Evolutionary conservation across 2,113 vertebrate species (phyloP).

Genomic region (Trichomycterus rosablanca): DNA sequence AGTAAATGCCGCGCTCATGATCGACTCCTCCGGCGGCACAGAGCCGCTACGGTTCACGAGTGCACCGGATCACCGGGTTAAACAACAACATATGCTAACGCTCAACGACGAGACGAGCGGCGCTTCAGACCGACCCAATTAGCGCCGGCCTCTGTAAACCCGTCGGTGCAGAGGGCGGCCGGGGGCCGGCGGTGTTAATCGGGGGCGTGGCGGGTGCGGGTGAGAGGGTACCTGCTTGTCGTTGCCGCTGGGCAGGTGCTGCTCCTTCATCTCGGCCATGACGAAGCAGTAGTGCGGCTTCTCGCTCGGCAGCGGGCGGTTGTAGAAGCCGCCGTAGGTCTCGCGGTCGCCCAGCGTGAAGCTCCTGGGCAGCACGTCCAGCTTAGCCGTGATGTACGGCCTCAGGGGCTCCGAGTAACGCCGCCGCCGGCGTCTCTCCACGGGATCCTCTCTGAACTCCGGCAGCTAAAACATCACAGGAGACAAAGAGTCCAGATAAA

Average conservation of each 20-base stretch:
- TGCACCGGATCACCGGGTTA: too few species aligned
- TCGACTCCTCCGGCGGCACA: background rate
- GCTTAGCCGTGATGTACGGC: constrained; percentile 84
- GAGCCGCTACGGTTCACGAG: background rate
- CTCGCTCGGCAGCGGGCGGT: constrained; percentile 78
- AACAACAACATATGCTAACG: constrained; percentile 11
- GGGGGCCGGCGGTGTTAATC: background rate
- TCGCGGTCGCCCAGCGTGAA: constrained; percentile 90
- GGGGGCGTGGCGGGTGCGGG: background rate
- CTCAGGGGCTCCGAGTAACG: constrained; percentile 72
- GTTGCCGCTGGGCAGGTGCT: constrained; percentile 69
- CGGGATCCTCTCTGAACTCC: constrained; percentile 66
- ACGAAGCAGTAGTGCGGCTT: constrained; percentile 87
- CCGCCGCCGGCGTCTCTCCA: constrained; percentile 66
- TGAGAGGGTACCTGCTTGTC: constrained; percentile 39
- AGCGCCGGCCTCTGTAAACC: background rate
- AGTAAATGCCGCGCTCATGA: background rate
- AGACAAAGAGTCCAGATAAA: background rate
- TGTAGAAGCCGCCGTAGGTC: constrained; percentile 85
- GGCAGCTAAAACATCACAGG: constrained; percentile 68
- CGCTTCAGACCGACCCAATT: background rate
- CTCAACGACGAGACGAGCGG: background rate
- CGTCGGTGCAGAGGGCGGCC: background rate
- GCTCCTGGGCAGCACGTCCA: constrained; percentile 78
- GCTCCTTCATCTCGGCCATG: constrained; percentile 81